These are phyloP conservation scores for Muscicapa comitata DNA, from an alignment of 2,797 vertebrate genomes.

Conservation along the genomic window DNA sequence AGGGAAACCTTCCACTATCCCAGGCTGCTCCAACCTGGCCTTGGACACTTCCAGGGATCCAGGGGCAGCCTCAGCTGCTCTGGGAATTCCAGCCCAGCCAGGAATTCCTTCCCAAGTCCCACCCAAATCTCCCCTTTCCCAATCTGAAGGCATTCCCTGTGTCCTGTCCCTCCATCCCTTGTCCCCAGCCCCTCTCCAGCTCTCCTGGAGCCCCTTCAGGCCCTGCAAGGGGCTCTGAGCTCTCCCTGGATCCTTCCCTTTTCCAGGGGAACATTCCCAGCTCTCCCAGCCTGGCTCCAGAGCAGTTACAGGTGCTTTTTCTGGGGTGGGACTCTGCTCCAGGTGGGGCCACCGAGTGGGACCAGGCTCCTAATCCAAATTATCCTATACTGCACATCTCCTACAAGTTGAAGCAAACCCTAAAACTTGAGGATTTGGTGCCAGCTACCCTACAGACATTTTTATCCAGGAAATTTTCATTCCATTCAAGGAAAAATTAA, in stretches of 20 bases:
- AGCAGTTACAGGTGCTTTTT: accelerated
- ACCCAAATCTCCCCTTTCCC: no score
- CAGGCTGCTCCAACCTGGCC: accelerated
- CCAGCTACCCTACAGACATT: not conserved
- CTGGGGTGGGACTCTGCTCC: not conserved
- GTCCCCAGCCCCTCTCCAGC: not conserved
- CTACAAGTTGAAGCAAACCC: not conserved
- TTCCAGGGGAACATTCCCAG: not conserved
- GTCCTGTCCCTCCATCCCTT: not conserved
- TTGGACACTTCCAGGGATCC: not conserved
- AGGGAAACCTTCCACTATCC: accelerated
- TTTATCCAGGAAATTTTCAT: not conserved
- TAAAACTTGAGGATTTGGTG: not conserved
- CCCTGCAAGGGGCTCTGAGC: not conserved
- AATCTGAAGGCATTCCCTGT: no score
- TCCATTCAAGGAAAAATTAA: not conserved
- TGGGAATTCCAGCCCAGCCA: not conserved
- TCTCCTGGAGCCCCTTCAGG: not conserved
- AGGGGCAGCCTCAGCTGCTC: not conserved
- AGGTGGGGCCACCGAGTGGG: not conserved
- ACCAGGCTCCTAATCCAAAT: accelerated
- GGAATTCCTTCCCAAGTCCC: not conserved
- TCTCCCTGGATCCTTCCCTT: not conserved
- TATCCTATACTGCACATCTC: accelerated
- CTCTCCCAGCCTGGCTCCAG: not conserved